A percentile compares a stretch with the other conserved stretches of the same genome.
phyloP scores from a whole-genome alignment of 2,888 invertebrate genomes.

The Leucophenga montana region DNA sequence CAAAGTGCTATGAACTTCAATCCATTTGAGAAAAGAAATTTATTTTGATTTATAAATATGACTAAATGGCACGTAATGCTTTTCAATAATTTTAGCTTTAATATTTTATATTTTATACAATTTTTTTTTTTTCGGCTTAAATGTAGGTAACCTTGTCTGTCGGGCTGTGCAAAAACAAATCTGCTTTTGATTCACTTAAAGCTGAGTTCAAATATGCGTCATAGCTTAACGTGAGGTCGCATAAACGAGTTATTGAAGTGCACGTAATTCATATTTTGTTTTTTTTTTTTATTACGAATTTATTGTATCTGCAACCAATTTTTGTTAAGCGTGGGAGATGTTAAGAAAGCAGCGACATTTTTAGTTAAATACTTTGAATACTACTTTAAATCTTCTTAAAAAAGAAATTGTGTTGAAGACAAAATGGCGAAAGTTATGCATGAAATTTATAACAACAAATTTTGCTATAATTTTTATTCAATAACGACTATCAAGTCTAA shows the following conservation, averaged over 20 bases:
- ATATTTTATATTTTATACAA: background rate
- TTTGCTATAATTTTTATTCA: too few relatives aligned
- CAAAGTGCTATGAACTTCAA: slow-evolving; percentile 20
- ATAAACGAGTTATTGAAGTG: slow-evolving; percentile 11
- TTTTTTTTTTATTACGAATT: background rate
- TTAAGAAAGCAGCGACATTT: too few relatives aligned
- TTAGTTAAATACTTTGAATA: too few relatives aligned
- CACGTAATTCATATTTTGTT: slow-evolving; percentile 16
- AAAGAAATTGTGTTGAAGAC: too few relatives aligned
- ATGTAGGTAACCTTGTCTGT: slow-evolving; percentile 23
- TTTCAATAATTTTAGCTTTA: background rate
- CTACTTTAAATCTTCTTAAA: too few relatives aligned
- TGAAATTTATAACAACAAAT: too few relatives aligned
- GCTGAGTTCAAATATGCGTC: background rate
- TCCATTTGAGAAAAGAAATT: slow-evolving; percentile 10
- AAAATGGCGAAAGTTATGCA: too few relatives aligned
- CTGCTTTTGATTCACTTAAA: background rate
- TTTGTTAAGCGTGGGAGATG: slow-evolving; percentile 10
- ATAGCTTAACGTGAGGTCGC: slow-evolving; percentile 2
- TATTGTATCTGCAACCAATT: background rate
- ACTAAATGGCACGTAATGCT: slow-evolving; percentile 19
- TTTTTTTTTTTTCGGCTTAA: slow-evolving; percentile 5
- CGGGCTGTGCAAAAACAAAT: background rate
- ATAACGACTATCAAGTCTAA: too few relatives aligned
- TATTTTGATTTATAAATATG: slow-evolving; percentile 7